Percentiles rank a stretch among this genome's conserved stretches.
Conservation (phyloP, 2,797 vertebrate genomes). For the Muraenolepis orangiensis region DNA sequence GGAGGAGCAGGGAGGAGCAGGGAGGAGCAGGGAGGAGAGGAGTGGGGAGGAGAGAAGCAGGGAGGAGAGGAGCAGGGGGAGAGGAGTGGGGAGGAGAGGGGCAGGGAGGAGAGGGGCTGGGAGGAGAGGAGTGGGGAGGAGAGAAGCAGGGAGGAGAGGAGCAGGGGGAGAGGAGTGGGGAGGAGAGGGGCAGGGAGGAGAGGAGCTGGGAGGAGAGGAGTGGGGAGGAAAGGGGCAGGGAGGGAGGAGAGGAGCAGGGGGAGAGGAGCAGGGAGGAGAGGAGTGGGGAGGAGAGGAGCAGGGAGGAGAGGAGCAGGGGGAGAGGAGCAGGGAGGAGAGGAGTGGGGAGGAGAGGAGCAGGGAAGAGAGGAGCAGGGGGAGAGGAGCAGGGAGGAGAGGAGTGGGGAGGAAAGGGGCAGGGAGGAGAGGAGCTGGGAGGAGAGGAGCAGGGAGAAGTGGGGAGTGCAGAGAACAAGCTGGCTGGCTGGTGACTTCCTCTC, state of each 20-base stretch:
- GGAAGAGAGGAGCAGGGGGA: too few relatives aligned
- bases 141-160: too few relatives aligned
- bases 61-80: too few relatives aligned
- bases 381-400: constrained; percentile 27
- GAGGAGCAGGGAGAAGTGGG: constrained; percentile 63
- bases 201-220: background rate
- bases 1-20: background rate
- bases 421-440: constrained; percentile 58
- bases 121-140: too few relatives aligned
- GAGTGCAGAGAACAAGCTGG: constrained; percentile 45
- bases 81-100: too few relatives aligned
- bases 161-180: too few relatives aligned
- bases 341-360: too few relatives aligned
- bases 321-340: constrained; percentile 60
- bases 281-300: too few relatives aligned
- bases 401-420: background rate
- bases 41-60: background rate
- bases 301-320: too few relatives aligned
- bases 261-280: background rate
- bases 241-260: background rate
- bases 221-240: too few relatives aligned
- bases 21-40: too few relatives aligned
- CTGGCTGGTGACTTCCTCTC: constrained; percentile 39
- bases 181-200: background rate
- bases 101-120: too few relatives aligned